Evolutionary conservation across 2,797 vertebrate species (phyloP).

Genomic region (Meriones psammophilus): DNA sequence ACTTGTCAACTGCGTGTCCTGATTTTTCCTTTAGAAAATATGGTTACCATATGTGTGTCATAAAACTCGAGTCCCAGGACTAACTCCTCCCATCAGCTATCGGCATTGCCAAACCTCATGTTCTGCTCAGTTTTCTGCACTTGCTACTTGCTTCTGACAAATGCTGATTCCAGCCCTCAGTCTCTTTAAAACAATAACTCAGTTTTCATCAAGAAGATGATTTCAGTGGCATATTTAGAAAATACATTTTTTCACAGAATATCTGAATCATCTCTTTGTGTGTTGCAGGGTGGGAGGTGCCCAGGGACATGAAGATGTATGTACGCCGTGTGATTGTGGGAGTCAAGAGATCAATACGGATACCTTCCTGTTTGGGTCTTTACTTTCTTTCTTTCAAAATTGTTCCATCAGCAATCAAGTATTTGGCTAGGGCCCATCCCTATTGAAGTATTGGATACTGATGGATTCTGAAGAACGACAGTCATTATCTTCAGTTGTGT

Average conservation of each 20-base stretch:
- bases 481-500: too few species aligned
- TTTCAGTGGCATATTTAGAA: slow-evolving; percentile 10
- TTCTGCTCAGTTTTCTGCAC: slow-evolving; percentile 41
- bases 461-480: too few species aligned
- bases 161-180: background rate
- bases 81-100: slow-evolving; percentile 47
- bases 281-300: background rate
- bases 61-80: slow-evolving; percentile 77
- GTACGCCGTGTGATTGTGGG: background rate
- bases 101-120: slow-evolving; percentile 50
- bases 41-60: slow-evolving; percentile 76
- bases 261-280: background rate
- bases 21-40: slow-evolving; percentile 76
- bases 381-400: background rate
- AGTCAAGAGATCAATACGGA: background rate
- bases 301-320: background rate
- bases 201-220: slow-evolving; percentile 8
- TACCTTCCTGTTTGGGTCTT: background rate
- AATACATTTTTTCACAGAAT: slow-evolving; percentile 45
- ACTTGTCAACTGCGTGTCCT: slow-evolving; percentile 75
- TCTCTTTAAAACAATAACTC: slow-evolving; percentile 43
- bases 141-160: slow-evolving; percentile 6
- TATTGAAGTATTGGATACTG: too few species aligned
- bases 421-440: too few species aligned
- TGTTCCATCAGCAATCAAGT: too few species aligned